A percentile compares a stretch with the other conserved stretches of the same genome.
These are phyloP conservation scores for Vidua macroura DNA, from an alignment of 2,113 vertebrate genomes.

Conservation along the genomic window DNA sequence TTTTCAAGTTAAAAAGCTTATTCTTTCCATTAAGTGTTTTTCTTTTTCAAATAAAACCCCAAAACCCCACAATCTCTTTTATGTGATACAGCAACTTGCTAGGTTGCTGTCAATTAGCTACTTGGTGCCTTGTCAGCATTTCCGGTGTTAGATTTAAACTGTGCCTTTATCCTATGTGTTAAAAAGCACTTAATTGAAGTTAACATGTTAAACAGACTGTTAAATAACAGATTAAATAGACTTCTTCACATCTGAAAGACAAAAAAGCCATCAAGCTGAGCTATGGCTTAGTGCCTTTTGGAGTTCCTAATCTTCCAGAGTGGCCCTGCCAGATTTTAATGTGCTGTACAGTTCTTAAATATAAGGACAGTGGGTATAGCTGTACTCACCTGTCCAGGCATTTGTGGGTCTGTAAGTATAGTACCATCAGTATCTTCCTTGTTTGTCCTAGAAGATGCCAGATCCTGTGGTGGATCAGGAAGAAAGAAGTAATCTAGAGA, in stretches of 20 bases:
- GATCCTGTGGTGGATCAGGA: slow-evolving; percentile 63
- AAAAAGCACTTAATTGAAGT: not conserved
- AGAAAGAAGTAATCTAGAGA: slow-evolving; percentile 75
- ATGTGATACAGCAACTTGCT: not conserved
- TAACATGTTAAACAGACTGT: not conserved
- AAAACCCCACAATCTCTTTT: not conserved
- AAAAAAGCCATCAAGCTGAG: not conserved
- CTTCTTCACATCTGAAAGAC: not conserved
- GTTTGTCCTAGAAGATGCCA: not conserved
- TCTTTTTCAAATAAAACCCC: not conserved
- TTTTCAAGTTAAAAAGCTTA: not conserved
- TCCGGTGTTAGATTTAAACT: not conserved
- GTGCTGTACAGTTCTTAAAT: not conserved
- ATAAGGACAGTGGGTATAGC: not conserved
- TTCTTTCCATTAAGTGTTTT: not conserved
- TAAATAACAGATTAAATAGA: not conserved
- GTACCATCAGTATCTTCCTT: slow-evolving; percentile 59
- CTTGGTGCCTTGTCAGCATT: not conserved
- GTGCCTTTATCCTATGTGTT: not conserved
- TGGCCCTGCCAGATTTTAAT: not conserved
- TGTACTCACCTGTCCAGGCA: slow-evolving; percentile 81
- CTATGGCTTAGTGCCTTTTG: not conserved
- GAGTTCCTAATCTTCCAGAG: not conserved
- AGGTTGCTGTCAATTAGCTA: not conserved
- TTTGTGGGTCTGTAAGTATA: slow-evolving; percentile 63